These are phyloP conservation scores for Rhopalosiphum maidis DNA, from an alignment of 1,140 invertebrate genomes.

Conservation along the genomic window DNA sequence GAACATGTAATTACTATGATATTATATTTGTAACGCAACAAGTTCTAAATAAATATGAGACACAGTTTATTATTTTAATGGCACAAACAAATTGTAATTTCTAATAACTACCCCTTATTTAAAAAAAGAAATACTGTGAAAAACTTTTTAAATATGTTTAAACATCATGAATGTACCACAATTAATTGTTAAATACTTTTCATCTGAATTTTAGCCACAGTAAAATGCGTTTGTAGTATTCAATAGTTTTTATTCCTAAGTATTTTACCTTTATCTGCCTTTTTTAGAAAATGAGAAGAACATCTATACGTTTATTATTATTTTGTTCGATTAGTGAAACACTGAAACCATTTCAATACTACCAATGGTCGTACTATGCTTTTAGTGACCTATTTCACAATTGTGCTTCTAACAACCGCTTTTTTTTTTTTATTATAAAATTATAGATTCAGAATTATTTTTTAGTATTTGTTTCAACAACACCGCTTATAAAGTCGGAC, in stretches of 20 bases:
- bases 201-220: background rate
- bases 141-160: background rate
- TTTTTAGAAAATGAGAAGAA: background rate
- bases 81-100: background rate
- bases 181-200: background rate
- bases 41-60: background rate
- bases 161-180: background rate
- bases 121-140: background rate
- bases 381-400: conserved; percentile 51
- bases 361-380: conserved; percentile 50
- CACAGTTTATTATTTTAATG: background rate
- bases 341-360: conserved; percentile 47
- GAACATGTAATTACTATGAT: background rate
- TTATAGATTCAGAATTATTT: conserved; percentile 35
- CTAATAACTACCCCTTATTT: background rate
- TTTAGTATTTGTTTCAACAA: conserved; percentile 2
- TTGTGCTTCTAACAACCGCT: conserved; percentile 48
- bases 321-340: conserved; percentile 26
- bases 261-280: background rate
- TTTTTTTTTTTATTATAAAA: conserved; percentile 30
- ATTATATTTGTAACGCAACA: background rate
- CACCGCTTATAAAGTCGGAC: background rate
- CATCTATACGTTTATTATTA: background rate
- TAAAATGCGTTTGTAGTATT: conserved; percentile 50
- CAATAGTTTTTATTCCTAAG: conserved; percentile 6